Evolutionary conservation across 1,140 invertebrate species (phyloP), one percentile per base, ranked within the genome.

Genomic region (Lordiphosa collinella): DNA sequence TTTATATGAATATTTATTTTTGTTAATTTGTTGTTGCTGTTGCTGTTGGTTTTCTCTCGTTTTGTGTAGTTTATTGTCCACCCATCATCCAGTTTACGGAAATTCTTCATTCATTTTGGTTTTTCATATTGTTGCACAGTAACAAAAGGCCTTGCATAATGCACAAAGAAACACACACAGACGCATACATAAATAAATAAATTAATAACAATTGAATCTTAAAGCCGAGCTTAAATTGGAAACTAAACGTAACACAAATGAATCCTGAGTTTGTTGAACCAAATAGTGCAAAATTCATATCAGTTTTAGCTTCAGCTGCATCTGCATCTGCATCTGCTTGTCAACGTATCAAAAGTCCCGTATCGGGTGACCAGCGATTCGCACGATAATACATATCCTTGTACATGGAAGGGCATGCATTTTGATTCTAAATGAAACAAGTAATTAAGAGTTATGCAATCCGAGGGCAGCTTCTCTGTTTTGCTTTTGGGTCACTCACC

Each of bases 401-500:
- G 68, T 92, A 92, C 93, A 94, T 94, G 58, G 92, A 92, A 35
- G 93, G 92, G 90, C 93, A 94, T 53, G 90, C 89, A 65, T 91
- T 90, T 74, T 91, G 90, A 70, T 91, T 91, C 92, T 93, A 89
- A 18, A n/a, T n/a, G n/a, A n/a, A n/a, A n/a, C n/a, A n/a, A n/a
- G n/a, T n/a, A n/a, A n/a, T n/a, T n/a, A n/a, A n/a, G n/a, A n/a
- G n/a, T n/a, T n/a, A n/a, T n/a, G n/a, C n/a, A n/a, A n/a, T n/a
- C n/a, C n/a, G n/a, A n/a, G n/a, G n/a, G n/a, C n/a, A n/a, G n/a
- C n/a, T 18, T 18, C 18, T 16, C 3, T 3, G 1, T 18, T 18
- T 18, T n/a, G n/a, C 18, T 4, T 2, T 2, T 18, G 0, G 4
- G 3, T 18, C 18, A 66, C 88, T 89, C 89, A 93, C 92, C 91